phyloP scores from a whole-genome alignment of 2,888 invertebrate genomes.

The Acanthosepion esculentum region DNA sequence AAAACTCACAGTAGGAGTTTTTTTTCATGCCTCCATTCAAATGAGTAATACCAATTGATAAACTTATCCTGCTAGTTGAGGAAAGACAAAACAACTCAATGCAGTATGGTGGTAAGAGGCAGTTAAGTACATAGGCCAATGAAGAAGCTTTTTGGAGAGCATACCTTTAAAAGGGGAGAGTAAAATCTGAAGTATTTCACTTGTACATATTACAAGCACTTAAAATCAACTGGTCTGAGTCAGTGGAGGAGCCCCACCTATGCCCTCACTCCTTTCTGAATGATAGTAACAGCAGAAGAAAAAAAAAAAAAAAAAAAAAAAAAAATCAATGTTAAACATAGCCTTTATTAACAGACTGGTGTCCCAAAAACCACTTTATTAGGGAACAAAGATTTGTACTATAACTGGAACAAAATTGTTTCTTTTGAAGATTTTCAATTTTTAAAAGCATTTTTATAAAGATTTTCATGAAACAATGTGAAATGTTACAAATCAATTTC shows the following conservation, averaged over 20 bases:
- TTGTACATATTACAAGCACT: background rate
- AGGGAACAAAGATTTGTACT: too few relatives aligned
- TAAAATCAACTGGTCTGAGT: slow-evolving; percentile 18
- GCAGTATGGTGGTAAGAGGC: background rate
- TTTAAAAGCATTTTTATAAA: too few relatives aligned
- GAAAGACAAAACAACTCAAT: background rate
- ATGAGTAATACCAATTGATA: slow-evolving; percentile 33
- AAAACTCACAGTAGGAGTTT: background rate
- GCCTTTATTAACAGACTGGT: too few relatives aligned
- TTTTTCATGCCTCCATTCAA: background rate
- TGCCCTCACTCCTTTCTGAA: background rate
- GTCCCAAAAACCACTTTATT: too few relatives aligned
- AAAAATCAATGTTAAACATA: too few relatives aligned
- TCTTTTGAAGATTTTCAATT: too few relatives aligned
- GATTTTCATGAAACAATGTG: too few relatives aligned
- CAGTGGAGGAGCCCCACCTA: background rate
- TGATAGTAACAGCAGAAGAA: background rate
- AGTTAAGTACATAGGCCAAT: background rate
- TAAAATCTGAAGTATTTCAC: background rate
- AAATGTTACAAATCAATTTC: too few relatives aligned
- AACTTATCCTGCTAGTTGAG: background rate
- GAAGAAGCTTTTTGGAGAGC: slow-evolving; percentile 18
- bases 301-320: too few relatives aligned
- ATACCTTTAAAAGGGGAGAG: background rate
- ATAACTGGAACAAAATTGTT: too few relatives aligned